phyloP scores from a whole-genome alignment of 2,888 invertebrate genomes.

The Orchesella flavescens region DNA sequence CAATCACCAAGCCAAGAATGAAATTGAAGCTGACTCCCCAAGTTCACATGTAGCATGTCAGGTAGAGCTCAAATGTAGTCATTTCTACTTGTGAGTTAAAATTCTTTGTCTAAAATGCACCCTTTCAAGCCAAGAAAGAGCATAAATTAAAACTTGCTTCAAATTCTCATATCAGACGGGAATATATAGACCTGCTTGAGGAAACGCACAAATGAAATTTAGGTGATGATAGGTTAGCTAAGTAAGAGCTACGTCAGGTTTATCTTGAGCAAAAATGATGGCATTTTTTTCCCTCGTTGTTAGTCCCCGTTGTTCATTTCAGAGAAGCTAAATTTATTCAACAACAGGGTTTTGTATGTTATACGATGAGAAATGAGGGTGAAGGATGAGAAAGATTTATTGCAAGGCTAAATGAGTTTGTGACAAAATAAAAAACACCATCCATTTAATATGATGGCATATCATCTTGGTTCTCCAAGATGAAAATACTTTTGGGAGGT shows the following conservation, averaged over 20 bases:
- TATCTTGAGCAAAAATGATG: slow-evolving; percentile 7
- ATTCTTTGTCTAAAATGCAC: no score
- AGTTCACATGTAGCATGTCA: no score
- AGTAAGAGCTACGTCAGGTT: slow-evolving; percentile 16
- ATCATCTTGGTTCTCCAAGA: slow-evolving; percentile 3
- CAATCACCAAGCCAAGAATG: no score
- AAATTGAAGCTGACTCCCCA: no score
- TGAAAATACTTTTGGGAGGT: slow-evolving; percentile 1
- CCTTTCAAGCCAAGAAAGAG: no score
- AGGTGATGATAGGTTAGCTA: slow-evolving; percentile 30
- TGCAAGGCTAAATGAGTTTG: slow-evolving; percentile 37
- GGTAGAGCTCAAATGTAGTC: no score
- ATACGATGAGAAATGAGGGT: slow-evolving; percentile 1
- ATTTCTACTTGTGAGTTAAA: no score
- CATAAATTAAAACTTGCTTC: neutral
- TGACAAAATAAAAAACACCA: slow-evolving; percentile 27
- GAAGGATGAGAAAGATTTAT: slow-evolving; percentile 32
- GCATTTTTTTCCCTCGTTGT: neutral
- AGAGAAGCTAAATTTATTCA: neutral
- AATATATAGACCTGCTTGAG: neutral
- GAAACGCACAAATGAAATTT: slow-evolving; percentile 18
- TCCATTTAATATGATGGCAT: neutral
- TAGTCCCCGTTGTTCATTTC: neutral
- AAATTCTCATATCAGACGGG: neutral
- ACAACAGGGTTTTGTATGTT: neutral